Percentiles rank a stretch among this genome's conserved stretches.
These are phyloP conservation scores for Archivesica marissinica DNA, from an alignment of 1,140 invertebrate genomes.

Conservation along the genomic window DNA sequence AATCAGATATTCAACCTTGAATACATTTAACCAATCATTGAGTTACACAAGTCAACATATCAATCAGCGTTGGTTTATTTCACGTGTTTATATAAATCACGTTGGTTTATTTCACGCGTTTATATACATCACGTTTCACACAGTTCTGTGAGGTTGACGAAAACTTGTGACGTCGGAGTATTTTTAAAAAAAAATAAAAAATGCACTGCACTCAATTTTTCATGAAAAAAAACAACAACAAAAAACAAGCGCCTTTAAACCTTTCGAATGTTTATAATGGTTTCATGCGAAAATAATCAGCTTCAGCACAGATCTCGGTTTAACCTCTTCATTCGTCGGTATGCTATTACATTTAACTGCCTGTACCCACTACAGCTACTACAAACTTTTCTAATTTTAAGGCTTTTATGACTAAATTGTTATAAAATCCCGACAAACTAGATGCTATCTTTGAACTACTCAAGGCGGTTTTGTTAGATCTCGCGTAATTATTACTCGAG, in stretches of 20 bases:
- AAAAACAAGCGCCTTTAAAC: neutral
- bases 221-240: too few species aligned
- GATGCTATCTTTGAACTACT: neutral
- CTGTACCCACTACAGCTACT: neutral
- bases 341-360: neutral
- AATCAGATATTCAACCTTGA: too few species aligned
- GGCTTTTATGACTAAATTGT: neutral
- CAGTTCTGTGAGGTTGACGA: too few species aligned
- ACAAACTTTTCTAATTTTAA: conserved; percentile 2
- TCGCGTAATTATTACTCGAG: neutral
- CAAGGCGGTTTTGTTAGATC: neutral
- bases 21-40: too few species aligned
- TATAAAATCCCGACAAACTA: neutral
- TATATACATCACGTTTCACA: too few species aligned
- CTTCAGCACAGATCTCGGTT: neutral
- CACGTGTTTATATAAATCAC: too few species aligned
- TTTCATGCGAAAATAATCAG: neutral
- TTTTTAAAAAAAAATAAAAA: too few species aligned
- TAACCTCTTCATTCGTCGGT: neutral
- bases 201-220: too few species aligned
- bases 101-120: too few species aligned
- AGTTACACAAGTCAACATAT: too few species aligned
- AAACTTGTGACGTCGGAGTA: too few species aligned
- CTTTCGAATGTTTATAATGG: neutral
- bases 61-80: too few species aligned